Evolutionary conservation across 2,888 invertebrate genomes (phyloP).

Genomic region (Pocota personata): DNA sequence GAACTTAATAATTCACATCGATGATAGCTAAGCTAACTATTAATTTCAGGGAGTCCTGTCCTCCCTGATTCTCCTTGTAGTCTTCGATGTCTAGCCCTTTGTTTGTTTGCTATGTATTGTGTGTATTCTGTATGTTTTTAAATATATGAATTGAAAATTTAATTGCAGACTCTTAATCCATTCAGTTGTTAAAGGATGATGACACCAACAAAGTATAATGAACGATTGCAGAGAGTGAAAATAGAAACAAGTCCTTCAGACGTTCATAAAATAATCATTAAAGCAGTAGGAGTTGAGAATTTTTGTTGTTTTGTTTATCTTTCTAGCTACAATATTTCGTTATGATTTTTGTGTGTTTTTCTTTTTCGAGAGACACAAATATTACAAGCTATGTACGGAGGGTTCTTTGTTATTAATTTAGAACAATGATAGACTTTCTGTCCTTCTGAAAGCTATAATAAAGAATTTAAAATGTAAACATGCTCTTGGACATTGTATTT

Average conservation of each 20-base stretch:
- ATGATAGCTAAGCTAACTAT: constrained; percentile 58
- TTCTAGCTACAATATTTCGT: background rate
- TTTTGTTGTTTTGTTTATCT: background rate
- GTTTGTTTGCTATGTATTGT: too few species aligned
- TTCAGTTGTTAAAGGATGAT: constrained; percentile 25
- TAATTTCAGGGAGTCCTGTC: constrained; percentile 15
- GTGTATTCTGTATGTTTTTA: constrained; percentile 4
- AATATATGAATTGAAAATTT: constrained; percentile 46
- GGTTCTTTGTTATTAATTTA: background rate
- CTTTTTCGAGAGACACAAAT: background rate
- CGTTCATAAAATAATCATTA: constrained; percentile 17
- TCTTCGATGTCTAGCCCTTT: constrained; percentile 18
- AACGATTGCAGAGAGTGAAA: background rate
- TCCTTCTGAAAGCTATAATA: background rate
- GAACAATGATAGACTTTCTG: background rate
- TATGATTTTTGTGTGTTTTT: background rate
- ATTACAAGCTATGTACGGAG: background rate
- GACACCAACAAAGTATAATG: constrained; percentile 5
- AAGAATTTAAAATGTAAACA: background rate
- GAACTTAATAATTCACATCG: constrained; percentile 67
- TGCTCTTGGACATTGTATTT: background rate
- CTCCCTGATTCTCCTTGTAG: background rate
- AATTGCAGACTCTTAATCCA: constrained; percentile 53
- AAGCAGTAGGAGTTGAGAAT: background rate
- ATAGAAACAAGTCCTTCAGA: constrained; percentile 1